Base-by-base conservation (phyloP, 2,797 vertebrate genomes). In the Oreochromis mossambicus region DNA sequence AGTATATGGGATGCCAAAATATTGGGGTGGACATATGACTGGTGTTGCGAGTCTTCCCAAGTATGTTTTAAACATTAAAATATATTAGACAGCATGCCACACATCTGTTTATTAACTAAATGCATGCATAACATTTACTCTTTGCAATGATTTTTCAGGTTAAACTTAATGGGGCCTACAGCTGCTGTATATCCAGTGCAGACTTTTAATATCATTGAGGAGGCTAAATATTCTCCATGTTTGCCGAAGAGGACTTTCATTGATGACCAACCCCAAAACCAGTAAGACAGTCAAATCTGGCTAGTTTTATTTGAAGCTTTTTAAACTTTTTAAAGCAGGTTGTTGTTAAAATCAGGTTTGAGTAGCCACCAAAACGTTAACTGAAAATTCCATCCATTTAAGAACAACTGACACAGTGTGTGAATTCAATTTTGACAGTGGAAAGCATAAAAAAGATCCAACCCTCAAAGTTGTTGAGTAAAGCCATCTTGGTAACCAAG, bases 1-100 rank as follows among this genome's bases (percentile, higher is more conserved):
- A n/a, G 10, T 12, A 36, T 61, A 61, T 61, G 58, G 58, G 34
- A 61, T 36, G 58, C 58, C 58, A n/a, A 61, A 61, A 61, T n/a
- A n/a, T 36, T 61, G 58, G 58, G 32, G 2, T 36, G 58, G 58
- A n/a, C 58, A 61, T 0, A 61, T 36, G 58, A 1, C 32, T 61
- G 32, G 58, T n/a, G 32, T 61, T 61, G 15, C 9, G 6, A 61
- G 32, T 61, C 17, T 36, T 61, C 58, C 58, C 10, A 61, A 61
- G 17, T 61, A 61, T 61, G 58, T 12, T 61, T 61, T 36, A 36
- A 61, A 61, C 17, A 36, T 0, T 61, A 4, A 36, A 61, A 36
- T 61, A 61, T 61, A 36, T 32, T 61, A 61, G 32, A 61, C 58
- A 61, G 15, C 11, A 61, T 61, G 6, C 32, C 58, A 36, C 3